Percentiles rank a stretch among this genome's conserved stretches.
phyloP scores from a whole-genome alignment of 2,113 vertebrate genomes.

The Urocynchramus pylzowi region DNA sequence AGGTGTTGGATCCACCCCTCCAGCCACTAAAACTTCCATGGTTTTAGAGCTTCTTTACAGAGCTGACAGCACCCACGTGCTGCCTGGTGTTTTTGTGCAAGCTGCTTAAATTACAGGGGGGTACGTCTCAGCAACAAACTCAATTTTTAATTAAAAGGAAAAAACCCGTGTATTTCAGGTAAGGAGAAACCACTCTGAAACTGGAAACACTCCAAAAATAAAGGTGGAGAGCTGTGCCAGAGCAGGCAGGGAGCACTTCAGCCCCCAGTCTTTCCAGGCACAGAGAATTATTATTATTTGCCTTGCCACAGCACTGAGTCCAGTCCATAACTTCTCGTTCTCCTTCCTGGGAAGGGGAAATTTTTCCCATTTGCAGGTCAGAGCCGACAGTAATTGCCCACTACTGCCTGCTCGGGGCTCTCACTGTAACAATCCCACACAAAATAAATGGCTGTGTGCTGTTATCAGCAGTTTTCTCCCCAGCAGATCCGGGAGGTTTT shows the following conservation, averaged over 20 bases:
- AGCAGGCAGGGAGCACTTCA: neutral
- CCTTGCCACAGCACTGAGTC: neutral
- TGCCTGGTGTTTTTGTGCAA: neutral
- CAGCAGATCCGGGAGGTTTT: neutral
- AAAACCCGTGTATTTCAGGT: neutral
- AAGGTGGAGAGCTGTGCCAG: neutral
- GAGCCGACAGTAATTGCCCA: conserved; percentile 50
- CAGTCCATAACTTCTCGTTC: conserved; percentile 37
- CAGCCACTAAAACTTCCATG: neutral
- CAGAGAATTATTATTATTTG: neutral
- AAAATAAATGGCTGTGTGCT: neutral
- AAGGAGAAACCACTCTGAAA: neutral
- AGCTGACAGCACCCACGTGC: neutral
- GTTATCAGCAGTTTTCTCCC: neutral
- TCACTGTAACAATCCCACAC: neutral
- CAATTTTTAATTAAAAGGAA: neutral
- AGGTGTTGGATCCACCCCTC: neutral
- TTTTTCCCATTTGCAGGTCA: conserved; percentile 47
- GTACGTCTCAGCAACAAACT: neutral
- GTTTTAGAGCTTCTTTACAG: neutral
- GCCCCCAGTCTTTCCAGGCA: neutral
- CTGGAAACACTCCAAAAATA: neutral
- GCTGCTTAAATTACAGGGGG: neutral
- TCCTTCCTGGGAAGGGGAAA: neutral
- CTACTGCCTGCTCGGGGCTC: neutral